Conservation (phyloP, 2,113 vertebrate genomes). For the Platanista minor region DNA sequence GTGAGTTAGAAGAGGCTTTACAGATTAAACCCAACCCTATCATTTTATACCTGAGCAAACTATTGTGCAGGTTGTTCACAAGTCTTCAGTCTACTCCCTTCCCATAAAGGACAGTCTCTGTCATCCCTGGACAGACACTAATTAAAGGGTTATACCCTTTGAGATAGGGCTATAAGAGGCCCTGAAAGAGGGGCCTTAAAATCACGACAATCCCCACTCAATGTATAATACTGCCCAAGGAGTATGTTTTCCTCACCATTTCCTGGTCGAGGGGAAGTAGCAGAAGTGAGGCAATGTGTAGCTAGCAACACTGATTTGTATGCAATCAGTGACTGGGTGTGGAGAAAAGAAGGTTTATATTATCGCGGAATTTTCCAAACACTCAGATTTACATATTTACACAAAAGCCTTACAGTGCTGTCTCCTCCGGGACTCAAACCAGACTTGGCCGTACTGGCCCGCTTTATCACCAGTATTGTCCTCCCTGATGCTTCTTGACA, state of each 20-base stretch:
- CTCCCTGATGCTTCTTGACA: background rate
- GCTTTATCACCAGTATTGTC: background rate
- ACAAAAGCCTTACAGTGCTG: background rate
- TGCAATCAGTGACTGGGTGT: background rate
- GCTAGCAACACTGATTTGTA: background rate
- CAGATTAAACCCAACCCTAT: background rate
- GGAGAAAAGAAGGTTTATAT: background rate
- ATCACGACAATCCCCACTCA: background rate
- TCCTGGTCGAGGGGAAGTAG: background rate
- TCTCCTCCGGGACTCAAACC: background rate
- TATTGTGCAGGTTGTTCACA: background rate
- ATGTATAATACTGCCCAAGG: background rate
- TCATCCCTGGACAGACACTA: background rate
- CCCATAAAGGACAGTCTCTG: background rate
- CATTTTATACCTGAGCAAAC: background rate
- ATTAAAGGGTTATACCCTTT: background rate
- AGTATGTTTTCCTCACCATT: background rate
- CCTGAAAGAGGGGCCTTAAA: background rate
- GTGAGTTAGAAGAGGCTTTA: background rate
- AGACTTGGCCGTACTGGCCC: background rate
- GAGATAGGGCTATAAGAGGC: background rate
- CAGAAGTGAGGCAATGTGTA: background rate
- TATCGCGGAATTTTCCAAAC: background rate
- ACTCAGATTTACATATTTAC: background rate
- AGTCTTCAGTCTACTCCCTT: background rate